Evolutionary conservation across 1,140 invertebrate species (phyloP).

Genomic region (Diplogasteroides magnus): DNA sequence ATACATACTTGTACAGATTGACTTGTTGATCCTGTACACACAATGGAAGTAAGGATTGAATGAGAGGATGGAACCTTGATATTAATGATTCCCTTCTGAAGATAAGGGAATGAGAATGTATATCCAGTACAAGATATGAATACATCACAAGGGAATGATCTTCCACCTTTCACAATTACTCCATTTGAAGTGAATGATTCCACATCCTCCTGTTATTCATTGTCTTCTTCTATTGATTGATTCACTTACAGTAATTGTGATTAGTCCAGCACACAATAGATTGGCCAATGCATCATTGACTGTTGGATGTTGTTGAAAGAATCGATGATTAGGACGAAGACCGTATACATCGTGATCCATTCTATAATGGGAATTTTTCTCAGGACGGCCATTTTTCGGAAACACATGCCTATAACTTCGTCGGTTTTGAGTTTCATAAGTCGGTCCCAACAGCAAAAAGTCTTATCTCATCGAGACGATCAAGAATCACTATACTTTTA

Average conservation of each 20-base stretch:
- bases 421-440: too few species aligned
- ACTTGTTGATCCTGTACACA: constrained; percentile 56
- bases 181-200: constrained; percentile 52
- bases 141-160: constrained; percentile 44
- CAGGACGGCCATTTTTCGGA: too few species aligned
- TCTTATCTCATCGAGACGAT: too few species aligned
- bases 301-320: constrained; percentile 60
- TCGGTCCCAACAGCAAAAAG: too few species aligned
- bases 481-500: too few species aligned
- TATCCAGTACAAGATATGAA: constrained; percentile 58
- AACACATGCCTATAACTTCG: too few species aligned
- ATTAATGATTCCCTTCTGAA: constrained; percentile 39
- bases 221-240: constrained; percentile 8
- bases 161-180: constrained; percentile 56
- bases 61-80: constrained; percentile 34
- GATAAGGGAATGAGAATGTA: constrained; percentile 57
- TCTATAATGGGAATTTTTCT: constrained; percentile 13
- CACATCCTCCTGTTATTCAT: constrained; percentile 51
- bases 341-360: constrained; percentile 60
- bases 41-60: background rate
- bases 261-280: constrained; percentile 58
- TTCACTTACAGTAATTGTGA: constrained; percentile 54
- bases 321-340: constrained; percentile 58
- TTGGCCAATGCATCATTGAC: constrained; percentile 63
- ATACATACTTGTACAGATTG: constrained; percentile 60